Conservation (phyloP, 92 coral and sea anemone species). For the Parazoanthus darwini region DNA sequence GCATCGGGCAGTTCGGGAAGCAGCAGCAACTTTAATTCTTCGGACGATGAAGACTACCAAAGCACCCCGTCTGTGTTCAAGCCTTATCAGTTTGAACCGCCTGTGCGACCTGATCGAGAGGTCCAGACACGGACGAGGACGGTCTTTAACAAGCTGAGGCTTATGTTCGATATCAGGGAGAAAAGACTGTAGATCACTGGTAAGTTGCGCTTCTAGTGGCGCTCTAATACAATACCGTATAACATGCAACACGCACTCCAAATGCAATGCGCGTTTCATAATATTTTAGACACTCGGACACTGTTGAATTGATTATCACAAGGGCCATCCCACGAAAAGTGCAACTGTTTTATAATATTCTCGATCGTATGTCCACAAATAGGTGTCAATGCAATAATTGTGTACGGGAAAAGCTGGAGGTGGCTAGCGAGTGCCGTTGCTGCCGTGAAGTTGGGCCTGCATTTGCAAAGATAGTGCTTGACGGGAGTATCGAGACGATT, state of each 20-base stretch:
- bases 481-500: background rate
- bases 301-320: constrained; percentile 21
- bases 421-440: constrained; percentile 10
- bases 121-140: no score
- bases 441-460: background rate
- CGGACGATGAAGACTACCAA: no score
- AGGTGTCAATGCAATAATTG: constrained; percentile 5
- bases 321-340: background rate
- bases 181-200: no score
- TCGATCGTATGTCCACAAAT: constrained; percentile 13
- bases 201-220: no score
- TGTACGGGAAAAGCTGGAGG: background rate
- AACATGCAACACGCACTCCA: constrained; percentile 23
- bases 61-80: no score
- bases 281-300: background rate
- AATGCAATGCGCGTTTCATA: background rate
- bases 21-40: no score
- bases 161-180: no score
- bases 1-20: no score
- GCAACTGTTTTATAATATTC: background rate
- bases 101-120: no score
- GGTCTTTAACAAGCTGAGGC: no score
- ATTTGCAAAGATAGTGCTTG: background rate
- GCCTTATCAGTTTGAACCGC: no score
- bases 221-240: no score